Evolutionary conservation across 2,797 vertebrate genomes (phyloP).

Genomic region (Psittacula derbiana): DNA sequence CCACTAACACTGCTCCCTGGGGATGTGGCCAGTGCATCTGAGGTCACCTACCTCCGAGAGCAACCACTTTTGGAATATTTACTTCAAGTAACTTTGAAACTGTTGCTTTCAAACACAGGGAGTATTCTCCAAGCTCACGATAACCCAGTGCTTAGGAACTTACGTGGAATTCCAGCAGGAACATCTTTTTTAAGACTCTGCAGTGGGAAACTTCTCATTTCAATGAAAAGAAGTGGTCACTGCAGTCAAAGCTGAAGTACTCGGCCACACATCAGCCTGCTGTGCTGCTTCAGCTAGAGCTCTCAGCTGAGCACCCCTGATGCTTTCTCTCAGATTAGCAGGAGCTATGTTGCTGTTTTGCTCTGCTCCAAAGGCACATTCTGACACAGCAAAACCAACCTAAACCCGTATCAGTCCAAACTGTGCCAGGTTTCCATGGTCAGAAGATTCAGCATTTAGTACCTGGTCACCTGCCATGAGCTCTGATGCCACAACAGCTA

Average conservation of each 20-base stretch:
- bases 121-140: not conserved
- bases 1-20: not conserved
- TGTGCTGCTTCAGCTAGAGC: not conserved
- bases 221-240: not conserved
- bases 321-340: not conserved
- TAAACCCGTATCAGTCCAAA: not conserved
- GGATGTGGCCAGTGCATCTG: not conserved
- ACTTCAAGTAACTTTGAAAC: not conserved
- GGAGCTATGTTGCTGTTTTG: accelerated
- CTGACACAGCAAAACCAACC: not conserved
- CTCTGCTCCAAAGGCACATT: not conserved
- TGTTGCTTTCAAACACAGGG: not conserved
- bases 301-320: not conserved
- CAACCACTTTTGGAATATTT: not conserved
- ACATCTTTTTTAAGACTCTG: not conserved
- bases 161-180: not conserved
- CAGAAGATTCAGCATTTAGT: not conserved
- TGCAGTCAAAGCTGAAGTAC: not conserved
- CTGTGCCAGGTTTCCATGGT: not conserved
- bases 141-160: not conserved
- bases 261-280: not conserved
- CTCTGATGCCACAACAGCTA: not conserved
- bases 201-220: not conserved
- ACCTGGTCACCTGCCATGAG: not conserved
- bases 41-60: not conserved